Percentiles rank a stretch among this genome's conserved stretches.
Evolutionary conservation across 1,140 invertebrate species (phyloP).

Genomic region (Paracyclopina nana): DNA sequence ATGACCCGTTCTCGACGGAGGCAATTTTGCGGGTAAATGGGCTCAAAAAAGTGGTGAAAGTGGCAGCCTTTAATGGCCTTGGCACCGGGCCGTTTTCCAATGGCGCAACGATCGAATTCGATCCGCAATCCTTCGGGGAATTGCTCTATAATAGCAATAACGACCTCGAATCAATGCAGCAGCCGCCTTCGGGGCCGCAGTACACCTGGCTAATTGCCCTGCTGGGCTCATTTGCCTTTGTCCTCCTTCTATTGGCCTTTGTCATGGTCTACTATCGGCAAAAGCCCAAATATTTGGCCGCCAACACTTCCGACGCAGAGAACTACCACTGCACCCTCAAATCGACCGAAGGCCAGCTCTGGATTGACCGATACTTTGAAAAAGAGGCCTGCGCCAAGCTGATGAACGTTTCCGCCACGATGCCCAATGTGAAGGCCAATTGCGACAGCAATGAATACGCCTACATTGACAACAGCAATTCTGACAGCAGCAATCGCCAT

Average conservation of each 20-base stretch:
- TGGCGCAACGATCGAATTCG: no score
- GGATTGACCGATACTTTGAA: constrained; percentile 15
- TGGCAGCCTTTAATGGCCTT: no score
- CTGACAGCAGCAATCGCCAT: no score
- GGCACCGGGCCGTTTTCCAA: no score
- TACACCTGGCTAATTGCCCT: constrained; percentile 9
- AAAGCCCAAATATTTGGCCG: neutral
- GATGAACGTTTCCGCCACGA: neutral
- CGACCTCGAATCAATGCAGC: no score
- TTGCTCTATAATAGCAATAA: no score
- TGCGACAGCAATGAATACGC: constrained; percentile 12
- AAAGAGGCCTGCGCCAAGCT: neutral
- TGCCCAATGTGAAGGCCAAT: neutral
- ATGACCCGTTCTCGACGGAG: no score
- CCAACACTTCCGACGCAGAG: neutral
- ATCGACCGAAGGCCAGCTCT: neutral
- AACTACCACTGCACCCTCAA: neutral
- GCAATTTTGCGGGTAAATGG: no score
- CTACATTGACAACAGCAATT: no score
- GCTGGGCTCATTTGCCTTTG: constrained; percentile 3
- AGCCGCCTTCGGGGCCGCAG: no score
- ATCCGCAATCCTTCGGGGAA: no score
- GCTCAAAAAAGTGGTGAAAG: no score
- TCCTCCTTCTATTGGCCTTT: neutral
- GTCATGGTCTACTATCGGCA: constrained; percentile 10